Base-by-base conservation (phyloP, 1,140 invertebrate species). In the Caenorhabditis tropicalis region DNA sequence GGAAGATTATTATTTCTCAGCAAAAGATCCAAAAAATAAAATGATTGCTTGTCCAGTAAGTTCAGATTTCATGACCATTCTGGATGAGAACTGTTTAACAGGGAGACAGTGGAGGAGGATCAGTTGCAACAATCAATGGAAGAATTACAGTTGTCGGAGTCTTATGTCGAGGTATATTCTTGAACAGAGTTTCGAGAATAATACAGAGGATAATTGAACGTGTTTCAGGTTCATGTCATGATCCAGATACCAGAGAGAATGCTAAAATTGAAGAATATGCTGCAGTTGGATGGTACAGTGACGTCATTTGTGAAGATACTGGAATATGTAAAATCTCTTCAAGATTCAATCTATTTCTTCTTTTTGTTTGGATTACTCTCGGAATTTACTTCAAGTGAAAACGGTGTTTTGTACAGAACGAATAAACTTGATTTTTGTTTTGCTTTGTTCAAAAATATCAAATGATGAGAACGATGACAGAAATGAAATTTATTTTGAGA, bases 81-180 rank as follows among this genome's bases (percentile, higher is more conserved):
- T 51, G 15, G 19, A 51, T 6, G n/a, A 6, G 0, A 0, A 5
- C 0, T 51, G 19, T 56, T 56, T 27, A n/a, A n/a, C n/a, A 65
- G 58, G 58, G 58, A n/a, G 58, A 65, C 16, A 65, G 58, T 65
- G 58, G 58, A 19, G 58, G 58, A 2, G 58, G 58, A 65, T 9
- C 58, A 65, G 19, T 65, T 9, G 31, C 4, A 19, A 31, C 10
- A 6, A 36, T 65, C 16, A 36, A 33, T 6, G 31, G n/a, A 2
- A 10, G 16, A 19, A 36, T n/a, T 9, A 65, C 58, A 19, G 36
- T 65, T 36, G 31, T 65, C 27, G 58, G 58, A 39, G 33, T 39
- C 15, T 65, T 65, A 9, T 65, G 31, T n/a, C 58, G 36, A 36
- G n/a, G 58, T 58, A 29, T 9, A n/a, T n/a, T n/a, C n/a, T n/a